A percentile compares a stretch with the other conserved stretches of the same genome.
Conservation (phyloP, 2,888 invertebrate genomes). For the Norana najaformis region DNA sequence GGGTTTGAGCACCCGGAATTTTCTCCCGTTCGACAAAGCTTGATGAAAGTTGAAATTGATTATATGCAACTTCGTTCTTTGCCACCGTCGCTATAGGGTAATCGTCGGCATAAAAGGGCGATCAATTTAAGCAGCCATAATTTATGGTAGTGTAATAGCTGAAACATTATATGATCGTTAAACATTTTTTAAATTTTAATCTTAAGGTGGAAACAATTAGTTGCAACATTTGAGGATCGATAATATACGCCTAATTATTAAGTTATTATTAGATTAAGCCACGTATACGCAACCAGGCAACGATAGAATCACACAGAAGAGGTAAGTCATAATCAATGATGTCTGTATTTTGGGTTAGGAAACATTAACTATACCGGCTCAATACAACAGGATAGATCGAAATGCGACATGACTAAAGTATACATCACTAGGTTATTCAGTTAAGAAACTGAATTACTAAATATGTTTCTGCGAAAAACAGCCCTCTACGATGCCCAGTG, state of each 20-base stretch:
- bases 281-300: neutral
- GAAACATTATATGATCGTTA: neutral
- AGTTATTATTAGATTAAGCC: too few species aligned
- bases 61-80: too few species aligned
- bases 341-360: neutral
- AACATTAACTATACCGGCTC: too few species aligned
- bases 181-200: neutral
- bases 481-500: too few species aligned
- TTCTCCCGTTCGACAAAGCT: neutral
- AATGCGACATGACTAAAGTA: neutral
- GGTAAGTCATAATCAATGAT: neutral
- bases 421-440: neutral
- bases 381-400: neutral
- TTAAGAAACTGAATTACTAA: neutral
- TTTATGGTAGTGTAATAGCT: neutral
- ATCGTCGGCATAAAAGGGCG: neutral
- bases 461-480: neutral
- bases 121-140: neutral
- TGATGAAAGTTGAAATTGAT: neutral
- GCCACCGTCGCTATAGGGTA: too few species aligned
- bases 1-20: neutral
- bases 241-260: too few species aligned
- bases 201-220: neutral
- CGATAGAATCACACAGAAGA: neutral
- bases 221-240: neutral